These are phyloP conservation scores for Himalopsyche japonica DNA, from an alignment of 2,888 invertebrate genomes.

Conservation along the genomic window DNA sequence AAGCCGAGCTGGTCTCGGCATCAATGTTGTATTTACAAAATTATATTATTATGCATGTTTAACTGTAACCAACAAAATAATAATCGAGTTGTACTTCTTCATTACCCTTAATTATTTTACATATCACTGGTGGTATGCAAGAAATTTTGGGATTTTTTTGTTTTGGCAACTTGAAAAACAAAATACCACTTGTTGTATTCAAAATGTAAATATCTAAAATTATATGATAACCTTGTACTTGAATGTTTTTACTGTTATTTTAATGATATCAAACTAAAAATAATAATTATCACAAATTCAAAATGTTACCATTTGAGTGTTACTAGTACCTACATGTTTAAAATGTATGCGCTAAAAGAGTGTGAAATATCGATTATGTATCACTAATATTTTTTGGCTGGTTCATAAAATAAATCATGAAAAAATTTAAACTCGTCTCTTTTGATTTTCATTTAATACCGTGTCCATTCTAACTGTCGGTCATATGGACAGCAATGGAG, in stretches of 20 bases:
- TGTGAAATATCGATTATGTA: constrained; percentile 16
- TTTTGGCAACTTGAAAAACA: background rate
- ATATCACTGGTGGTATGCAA: constrained; percentile 1
- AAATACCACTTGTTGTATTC: constrained; percentile 2
- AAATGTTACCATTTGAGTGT: constrained; percentile 6
- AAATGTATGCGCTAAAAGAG: constrained; percentile 16
- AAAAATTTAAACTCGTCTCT: background rate
- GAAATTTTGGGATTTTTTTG: background rate
- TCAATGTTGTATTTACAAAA: constrained; percentile 20
- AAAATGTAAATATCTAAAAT: background rate
- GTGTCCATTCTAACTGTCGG: no score
- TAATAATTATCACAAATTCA: constrained; percentile 1
- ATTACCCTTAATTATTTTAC: background rate
- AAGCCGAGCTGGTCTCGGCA: constrained; percentile 31
- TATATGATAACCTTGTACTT: background rate
- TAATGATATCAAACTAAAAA: constrained; percentile 9
- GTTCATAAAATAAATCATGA: constrained; percentile 33
- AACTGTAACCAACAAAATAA: background rate
- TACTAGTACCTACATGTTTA: constrained; percentile 11
- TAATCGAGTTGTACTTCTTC: constrained; percentile 7
- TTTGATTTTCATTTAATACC: background rate
- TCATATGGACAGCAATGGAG: no score
- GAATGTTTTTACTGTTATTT: constrained; percentile 3
- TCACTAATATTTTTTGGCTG: constrained; percentile 29
- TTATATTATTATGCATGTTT: constrained; percentile 7